phyloP scores from a whole-genome alignment of 2,888 invertebrate genomes.

The Rotaria macrura region DNA sequence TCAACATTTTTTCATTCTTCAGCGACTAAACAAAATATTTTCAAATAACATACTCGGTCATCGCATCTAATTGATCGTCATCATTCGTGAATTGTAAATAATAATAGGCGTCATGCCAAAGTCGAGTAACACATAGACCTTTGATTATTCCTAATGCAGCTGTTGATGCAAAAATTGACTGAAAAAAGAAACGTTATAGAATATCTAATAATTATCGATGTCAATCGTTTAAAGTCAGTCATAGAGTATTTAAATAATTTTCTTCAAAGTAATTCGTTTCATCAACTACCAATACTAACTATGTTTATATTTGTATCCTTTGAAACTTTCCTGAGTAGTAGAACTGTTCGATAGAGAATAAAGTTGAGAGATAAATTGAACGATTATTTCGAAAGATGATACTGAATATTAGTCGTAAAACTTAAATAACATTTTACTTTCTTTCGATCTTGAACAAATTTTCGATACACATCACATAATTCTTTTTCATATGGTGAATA shows the following conservation, averaged over 20 bases:
- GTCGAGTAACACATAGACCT: not conserved
- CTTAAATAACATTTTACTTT: not conserved
- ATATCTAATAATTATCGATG: no score
- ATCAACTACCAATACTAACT: no score
- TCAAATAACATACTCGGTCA: not conserved
- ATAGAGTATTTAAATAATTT: no score
- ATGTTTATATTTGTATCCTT: no score
- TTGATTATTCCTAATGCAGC: not conserved
- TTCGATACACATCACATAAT: not conserved
- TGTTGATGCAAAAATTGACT: not conserved
- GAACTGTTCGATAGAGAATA: no score
- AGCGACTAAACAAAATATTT: no score
- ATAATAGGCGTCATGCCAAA: not conserved
- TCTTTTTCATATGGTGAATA: not conserved
- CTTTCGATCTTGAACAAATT: not conserved
- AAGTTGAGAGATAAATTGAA: no score
- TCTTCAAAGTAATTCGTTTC: no score
- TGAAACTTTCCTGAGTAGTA: no score
- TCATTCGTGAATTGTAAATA: not conserved
- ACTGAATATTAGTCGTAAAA: no score
- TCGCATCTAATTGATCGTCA: not conserved
- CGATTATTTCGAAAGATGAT: no score
- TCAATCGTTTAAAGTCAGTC: no score
- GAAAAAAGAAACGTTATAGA: not conserved
- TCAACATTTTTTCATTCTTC: not conserved